These are phyloP conservation scores for Marmota monax DNA, from an alignment of 2,113 vertebrate genomes.

Conservation along the genomic window DNA sequence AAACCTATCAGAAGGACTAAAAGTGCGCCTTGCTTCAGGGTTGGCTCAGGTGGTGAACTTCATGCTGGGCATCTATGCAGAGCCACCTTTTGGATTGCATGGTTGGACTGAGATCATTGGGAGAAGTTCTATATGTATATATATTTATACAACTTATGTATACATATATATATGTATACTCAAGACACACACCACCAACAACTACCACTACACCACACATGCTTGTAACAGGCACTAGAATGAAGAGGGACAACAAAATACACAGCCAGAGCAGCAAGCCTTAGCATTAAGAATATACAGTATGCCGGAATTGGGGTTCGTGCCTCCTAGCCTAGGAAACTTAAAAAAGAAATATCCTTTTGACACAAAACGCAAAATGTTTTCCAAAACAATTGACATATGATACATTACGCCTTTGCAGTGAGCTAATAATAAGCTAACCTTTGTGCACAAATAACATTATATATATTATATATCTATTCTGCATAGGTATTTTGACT, in stretches of 20 bases:
- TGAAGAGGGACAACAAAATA: conserved; percentile 87
- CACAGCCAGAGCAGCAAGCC: conserved; percentile 93
- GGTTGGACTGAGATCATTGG: conserved; percentile 88
- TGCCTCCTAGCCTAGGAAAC: conserved; percentile 91
- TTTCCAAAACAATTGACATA: conserved; percentile 89
- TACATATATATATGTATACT: conserved; percentile 85
- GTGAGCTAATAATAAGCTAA: conserved; percentile 93
- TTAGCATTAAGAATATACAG: conserved; percentile 92
- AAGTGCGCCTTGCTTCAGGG: conserved; percentile 91
- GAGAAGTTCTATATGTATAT: conserved; percentile 87
- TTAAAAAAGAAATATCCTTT: conserved; percentile 86
- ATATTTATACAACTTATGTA: conserved; percentile 86
- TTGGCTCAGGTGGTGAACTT: conserved; percentile 91
- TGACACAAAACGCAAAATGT: conserved; percentile 86
- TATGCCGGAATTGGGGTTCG: conserved; percentile 88
- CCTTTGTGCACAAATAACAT: conserved; percentile 91
- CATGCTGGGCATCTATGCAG: conserved; percentile 91
- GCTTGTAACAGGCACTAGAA: conserved; percentile 89
- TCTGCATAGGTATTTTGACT: conserved; percentile 94
- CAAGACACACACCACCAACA: conserved; percentile 77
- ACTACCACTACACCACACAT: conserved; percentile 83
- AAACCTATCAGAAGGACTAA: conserved; percentile 95
- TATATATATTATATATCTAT: conserved; percentile 89
- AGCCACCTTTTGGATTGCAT: conserved; percentile 91
- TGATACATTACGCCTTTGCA: conserved; percentile 89